Evolutionary conservation across 2,888 invertebrate genomes (phyloP).

Genomic region (Drosophila lacicola): DNA sequence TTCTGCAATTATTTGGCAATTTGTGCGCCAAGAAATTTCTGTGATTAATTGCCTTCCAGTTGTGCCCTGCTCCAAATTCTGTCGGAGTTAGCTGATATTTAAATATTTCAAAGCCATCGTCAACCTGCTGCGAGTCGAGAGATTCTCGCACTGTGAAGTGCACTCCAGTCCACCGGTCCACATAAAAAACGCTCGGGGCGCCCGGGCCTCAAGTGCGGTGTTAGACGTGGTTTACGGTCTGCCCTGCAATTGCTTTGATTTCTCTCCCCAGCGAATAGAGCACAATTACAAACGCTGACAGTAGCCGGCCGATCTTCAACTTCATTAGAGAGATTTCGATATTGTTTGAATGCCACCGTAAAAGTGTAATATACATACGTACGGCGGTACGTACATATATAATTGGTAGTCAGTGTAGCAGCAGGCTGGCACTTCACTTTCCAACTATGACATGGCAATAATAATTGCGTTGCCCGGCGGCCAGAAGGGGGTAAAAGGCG

Average conservation of each 20-base stretch:
- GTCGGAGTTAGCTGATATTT: slow-evolving; percentile 41
- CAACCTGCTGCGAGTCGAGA: slow-evolving; percentile 71
- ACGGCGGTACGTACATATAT: slow-evolving; percentile 33
- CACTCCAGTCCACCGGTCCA: slow-evolving; percentile 50
- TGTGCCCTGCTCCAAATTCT: slow-evolving; percentile 50
- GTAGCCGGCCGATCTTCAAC: slow-evolving; percentile 83
- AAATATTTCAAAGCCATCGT: slow-evolving; percentile 44
- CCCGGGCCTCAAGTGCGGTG: slow-evolving; percentile 56
- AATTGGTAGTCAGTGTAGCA: slow-evolving; percentile 64
- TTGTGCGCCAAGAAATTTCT: slow-evolving; percentile 54
- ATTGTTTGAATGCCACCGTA: slow-evolving; percentile 81
- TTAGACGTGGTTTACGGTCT: slow-evolving; percentile 43
- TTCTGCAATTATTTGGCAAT: slow-evolving; percentile 74
- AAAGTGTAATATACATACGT: slow-evolving; percentile 41
- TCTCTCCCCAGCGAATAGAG: slow-evolving; percentile 28
- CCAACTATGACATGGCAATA: slow-evolving; percentile 80
- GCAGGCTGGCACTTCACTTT: slow-evolving; percentile 70
- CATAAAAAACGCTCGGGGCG: slow-evolving; percentile 47
- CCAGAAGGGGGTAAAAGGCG: slow-evolving; percentile 15
- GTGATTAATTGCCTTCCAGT: slow-evolving; percentile 69
- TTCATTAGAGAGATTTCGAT: slow-evolving; percentile 82
- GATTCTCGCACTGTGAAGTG: slow-evolving; percentile 72
- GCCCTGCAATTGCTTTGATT: slow-evolving; percentile 62
- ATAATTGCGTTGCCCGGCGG: slow-evolving; percentile 64
- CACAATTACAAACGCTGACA: slow-evolving; percentile 81